Conservation (phyloP, 2,113 vertebrate genomes). For the Pholis gunnellus region DNA sequence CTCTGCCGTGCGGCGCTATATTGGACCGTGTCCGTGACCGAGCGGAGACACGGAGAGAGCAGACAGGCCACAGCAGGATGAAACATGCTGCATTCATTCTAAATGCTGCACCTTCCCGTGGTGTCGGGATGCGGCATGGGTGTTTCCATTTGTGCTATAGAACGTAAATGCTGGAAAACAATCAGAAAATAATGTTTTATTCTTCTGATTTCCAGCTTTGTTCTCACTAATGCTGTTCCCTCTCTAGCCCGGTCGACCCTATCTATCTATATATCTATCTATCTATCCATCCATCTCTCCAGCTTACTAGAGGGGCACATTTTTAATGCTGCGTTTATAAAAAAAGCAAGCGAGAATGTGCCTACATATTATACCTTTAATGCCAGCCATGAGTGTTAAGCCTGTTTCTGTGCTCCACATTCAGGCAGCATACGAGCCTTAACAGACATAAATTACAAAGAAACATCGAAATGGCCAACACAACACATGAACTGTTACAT, state of each 20-base stretch:
- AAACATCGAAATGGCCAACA: slow-evolving; percentile 34
- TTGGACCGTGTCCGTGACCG: too few species aligned
- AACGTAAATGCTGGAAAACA: background rate
- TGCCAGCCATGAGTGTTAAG: slow-evolving; percentile 46
- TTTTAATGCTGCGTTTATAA: too few species aligned
- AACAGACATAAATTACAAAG: slow-evolving; percentile 41
- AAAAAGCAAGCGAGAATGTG: background rate
- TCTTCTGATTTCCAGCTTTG: background rate
- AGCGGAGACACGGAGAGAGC: background rate
- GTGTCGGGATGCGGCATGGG: background rate
- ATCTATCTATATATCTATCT: too few species aligned
- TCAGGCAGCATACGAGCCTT: slow-evolving; percentile 34
- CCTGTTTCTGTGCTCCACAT: slow-evolving; percentile 36
- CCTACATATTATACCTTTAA: slow-evolving; percentile 15
- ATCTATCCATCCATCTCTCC: background rate
- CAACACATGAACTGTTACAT: slow-evolving; percentile 27
- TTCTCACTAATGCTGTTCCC: background rate
- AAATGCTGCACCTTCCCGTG: background rate
- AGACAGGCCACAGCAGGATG: background rate
- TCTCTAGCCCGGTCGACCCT: background rate
- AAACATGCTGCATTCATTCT: background rate
- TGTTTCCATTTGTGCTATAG: background rate
- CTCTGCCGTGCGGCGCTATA: too few species aligned
- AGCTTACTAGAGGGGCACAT: background rate
- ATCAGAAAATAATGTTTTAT: background rate